phyloP scores from a whole-genome alignment of 2,888 invertebrate genomes.

The Ecliptopera silaceata region DNA sequence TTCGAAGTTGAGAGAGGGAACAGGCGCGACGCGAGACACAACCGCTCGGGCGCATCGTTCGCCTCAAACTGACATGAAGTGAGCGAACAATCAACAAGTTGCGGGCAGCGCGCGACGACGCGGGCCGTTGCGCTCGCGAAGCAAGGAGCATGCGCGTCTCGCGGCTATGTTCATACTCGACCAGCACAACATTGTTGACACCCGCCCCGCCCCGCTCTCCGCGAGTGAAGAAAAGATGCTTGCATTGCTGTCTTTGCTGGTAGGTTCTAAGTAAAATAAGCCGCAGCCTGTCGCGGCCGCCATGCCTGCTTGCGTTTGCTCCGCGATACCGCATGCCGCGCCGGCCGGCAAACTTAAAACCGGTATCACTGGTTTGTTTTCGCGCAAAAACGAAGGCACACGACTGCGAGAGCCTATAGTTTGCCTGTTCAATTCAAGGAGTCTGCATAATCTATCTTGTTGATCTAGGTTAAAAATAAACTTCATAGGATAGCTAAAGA shows the following conservation, averaged over 20 bases:
- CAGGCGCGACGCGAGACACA: constrained; percentile 62
- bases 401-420: constrained; percentile 48
- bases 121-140: constrained; percentile 63
- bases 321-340: constrained; percentile 3
- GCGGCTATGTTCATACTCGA: constrained; percentile 69
- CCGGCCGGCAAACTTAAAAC: constrained; percentile 60
- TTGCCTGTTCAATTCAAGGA: constrained; percentile 39
- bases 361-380: constrained; percentile 73
- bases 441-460: constrained; percentile 27
- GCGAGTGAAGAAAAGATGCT: constrained; percentile 4
- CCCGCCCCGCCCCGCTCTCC: constrained; percentile 40
- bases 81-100: constrained; percentile 81
- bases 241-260: background rate
- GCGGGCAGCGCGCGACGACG: constrained; percentile 65
- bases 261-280: background rate
- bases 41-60: constrained; percentile 75
- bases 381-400: constrained; percentile 73
- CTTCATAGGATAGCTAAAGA: constrained; percentile 1
- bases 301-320: background rate
- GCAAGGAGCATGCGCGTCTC: constrained; percentile 65
- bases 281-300: constrained; percentile 21
- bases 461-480: constrained; percentile 42
- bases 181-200: constrained; percentile 62
- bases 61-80: constrained; percentile 75
- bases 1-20: constrained; percentile 73